Percentiles rank a stretch among this genome's conserved stretches.
Evolutionary conservation across 2,888 invertebrate genomes (phyloP).

Genomic region (Litoditis marina): DNA sequence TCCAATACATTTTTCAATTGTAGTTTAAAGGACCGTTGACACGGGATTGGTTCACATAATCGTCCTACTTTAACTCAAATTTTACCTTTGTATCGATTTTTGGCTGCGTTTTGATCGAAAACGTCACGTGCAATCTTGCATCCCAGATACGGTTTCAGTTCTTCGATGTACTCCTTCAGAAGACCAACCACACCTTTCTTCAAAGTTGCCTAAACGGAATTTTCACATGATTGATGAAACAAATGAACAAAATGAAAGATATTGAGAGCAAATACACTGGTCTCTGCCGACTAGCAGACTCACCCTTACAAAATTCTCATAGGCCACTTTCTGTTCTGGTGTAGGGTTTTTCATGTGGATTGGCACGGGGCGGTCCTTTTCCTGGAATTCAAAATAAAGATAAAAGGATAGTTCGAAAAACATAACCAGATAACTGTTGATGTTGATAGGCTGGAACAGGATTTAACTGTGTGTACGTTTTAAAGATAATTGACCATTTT

Average conservation of each 20-base stretch:
- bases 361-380: neutral
- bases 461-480: too few relatives aligned
- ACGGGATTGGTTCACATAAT: neutral
- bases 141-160: slow-evolving; percentile 4
- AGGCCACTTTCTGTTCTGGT: neutral
- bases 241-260: too few relatives aligned
- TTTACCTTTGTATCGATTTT: slow-evolving; percentile 6
- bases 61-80: neutral
- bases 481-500: too few relatives aligned
- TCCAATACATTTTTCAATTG: too few relatives aligned
- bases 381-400: too few relatives aligned
- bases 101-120: slow-evolving; percentile 4
- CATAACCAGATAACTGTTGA: too few relatives aligned
- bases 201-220: neutral
- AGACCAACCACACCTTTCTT: slow-evolving; percentile 3
- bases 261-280: too few relatives aligned
- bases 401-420: too few relatives aligned
- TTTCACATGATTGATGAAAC: neutral
- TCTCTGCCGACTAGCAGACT: neutral
- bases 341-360: neutral
- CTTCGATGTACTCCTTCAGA: neutral
- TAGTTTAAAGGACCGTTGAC: too few relatives aligned
- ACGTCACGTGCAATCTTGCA: neutral
- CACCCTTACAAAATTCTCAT: neutral
- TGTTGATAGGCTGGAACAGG: too few relatives aligned